Evolutionary conservation across 2,113 vertebrate species (phyloP), one percentile per base, ranked within the genome.

Genomic region (Atractosteus spatula): DNA sequence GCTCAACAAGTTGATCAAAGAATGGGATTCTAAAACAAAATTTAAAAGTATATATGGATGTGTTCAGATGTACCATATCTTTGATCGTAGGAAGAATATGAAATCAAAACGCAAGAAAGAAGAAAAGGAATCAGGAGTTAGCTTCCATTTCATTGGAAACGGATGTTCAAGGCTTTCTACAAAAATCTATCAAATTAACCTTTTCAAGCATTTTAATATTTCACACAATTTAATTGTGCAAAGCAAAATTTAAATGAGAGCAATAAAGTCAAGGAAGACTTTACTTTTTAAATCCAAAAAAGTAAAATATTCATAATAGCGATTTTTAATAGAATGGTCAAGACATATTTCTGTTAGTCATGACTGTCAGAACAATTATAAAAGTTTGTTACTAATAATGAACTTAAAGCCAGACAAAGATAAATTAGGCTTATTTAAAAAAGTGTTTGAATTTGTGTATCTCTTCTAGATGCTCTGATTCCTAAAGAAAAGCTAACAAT

Each of bases 1-100:
- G 17, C 17, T 64, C 62, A 12, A 64, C 17, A 64, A 64, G 62
- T 41, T 17, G 62, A 64, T 64, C 62, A 64, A 64, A 64, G 62
- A 64, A 16, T 41, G 62, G 17, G 13, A 64, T 64, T 17, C 17
- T 13, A 3, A 8, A 64, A 10, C 41, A 12, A 16, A 41, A 64
- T 64, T 17, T 64, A 2, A 29, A 64, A 41, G 13, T 64, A 3
- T 64, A 41, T 4, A 4, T 64, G 17, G 62, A 64, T 7, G 14
- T 41, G 8, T 64, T 64, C 62, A 64, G 14, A 64, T 64, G 16
- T 41, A 3, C 62, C 29, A 29, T 29, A 29, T 29, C 62, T 64
- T 64, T 64, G 62, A 64, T 64, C 17, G 2, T 62, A 64, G 41
- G 62, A 16, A 17, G 62, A 64, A 64, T 64, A 64, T 42, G 17